Evolutionary conservation across 2,113 vertebrate genomes (phyloP).

Genomic region (Geococcyx californianus): DNA sequence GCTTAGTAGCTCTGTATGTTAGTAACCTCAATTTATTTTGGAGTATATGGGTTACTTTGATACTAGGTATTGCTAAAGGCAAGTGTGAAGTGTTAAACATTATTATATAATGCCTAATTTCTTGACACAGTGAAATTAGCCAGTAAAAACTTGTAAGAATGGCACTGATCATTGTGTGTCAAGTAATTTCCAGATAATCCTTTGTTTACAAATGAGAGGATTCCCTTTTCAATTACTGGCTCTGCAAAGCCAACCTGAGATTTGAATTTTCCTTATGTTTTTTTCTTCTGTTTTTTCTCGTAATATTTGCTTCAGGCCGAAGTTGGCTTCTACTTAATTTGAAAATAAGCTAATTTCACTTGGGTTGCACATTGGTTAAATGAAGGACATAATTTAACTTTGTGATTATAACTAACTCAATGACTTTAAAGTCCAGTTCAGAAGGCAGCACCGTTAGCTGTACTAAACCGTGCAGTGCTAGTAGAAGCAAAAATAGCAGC

Average conservation of each 20-base stretch:
- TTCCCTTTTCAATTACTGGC: not conserved
- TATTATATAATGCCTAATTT: not conserved
- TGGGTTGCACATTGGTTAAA: slow-evolving; percentile 2
- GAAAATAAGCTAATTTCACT: slow-evolving; percentile 16
- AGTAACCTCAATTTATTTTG: not conserved
- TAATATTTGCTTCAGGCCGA: not conserved
- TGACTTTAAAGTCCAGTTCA: not conserved
- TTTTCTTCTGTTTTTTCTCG: not conserved
- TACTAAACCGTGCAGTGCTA: not conserved
- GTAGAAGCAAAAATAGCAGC: slow-evolving; percentile 33
- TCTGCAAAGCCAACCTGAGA: not conserved
- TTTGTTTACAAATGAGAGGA: slow-evolving; percentile 37
- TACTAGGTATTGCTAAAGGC: slow-evolving; percentile 16
- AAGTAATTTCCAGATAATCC: slow-evolving; percentile 4
- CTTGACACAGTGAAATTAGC: slow-evolving; percentile 4
- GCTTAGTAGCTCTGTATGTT: not conserved
- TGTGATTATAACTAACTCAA: not conserved
- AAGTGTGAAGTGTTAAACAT: not conserved
- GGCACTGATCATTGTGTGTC: not conserved
- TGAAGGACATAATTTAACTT: not conserved
- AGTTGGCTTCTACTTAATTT: not conserved
- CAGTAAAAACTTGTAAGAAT: not conserved
- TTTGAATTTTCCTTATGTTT: not conserved
- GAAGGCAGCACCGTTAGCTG: not conserved
- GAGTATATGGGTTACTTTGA: not conserved